Conservation (phyloP, 1,140 invertebrate species). For the Popillia japonica region DNA sequence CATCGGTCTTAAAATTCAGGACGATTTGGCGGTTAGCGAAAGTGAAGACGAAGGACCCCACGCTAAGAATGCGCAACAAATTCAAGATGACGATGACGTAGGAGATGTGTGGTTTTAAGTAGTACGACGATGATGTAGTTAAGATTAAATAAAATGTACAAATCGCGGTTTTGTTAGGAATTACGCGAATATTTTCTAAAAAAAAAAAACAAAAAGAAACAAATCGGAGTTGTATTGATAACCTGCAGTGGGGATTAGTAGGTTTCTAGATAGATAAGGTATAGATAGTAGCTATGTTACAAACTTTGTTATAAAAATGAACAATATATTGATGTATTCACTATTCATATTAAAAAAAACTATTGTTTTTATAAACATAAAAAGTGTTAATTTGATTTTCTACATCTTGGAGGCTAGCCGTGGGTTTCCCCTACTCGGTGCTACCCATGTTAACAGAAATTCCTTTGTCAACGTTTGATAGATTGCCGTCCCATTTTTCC, state of each 20-base stretch:
- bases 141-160: neutral
- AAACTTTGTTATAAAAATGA: conserved; percentile 5
- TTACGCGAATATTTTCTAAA: too few relatives aligned
- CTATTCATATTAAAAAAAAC: neutral
- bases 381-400: neutral
- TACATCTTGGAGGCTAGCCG: neutral
- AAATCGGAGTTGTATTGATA: too few relatives aligned
- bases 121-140: neutral
- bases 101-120: conserved; percentile 56
- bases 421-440: too few relatives aligned
- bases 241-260: too few relatives aligned
- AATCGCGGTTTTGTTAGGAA: too few relatives aligned
- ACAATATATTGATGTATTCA: neutral
- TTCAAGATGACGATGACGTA: conserved; percentile 54
- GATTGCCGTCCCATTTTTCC: too few relatives aligned
- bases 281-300: neutral
- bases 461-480: too few relatives aligned
- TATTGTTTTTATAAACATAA: neutral
- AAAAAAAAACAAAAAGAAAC: too few relatives aligned
- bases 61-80: conserved; percentile 41
- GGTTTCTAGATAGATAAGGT: neutral
- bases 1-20: conserved; percentile 66
- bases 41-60: conserved; percentile 73
- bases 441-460: too few relatives aligned
- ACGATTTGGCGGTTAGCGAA: conserved; percentile 81